Percentiles rank a stretch among this genome's conserved stretches.
phyloP scores from a whole-genome alignment of 2,113 vertebrate species.

The Alaudala cheleensis region DNA sequence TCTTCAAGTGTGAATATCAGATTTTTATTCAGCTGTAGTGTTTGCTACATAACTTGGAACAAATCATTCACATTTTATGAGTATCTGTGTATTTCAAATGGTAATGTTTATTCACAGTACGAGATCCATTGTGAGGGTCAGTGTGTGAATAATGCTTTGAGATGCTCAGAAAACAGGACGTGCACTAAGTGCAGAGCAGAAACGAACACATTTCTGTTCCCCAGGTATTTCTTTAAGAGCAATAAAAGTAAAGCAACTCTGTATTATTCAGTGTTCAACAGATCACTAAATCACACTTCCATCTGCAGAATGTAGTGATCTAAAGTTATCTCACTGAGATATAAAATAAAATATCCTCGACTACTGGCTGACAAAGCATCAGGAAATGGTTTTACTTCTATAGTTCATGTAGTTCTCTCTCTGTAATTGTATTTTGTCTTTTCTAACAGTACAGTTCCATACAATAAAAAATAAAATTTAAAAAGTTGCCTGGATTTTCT shows the following conservation, averaged over 20 bases:
- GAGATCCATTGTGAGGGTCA: background rate
- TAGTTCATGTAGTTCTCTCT: background rate
- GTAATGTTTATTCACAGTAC: background rate
- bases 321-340: background rate
- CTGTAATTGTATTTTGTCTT: background rate
- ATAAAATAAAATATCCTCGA: slow-evolving; percentile 4
- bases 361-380: background rate
- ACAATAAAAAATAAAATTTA: background rate
- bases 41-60: background rate
- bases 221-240: background rate
- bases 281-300: slow-evolving; percentile 15
- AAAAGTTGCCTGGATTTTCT: background rate
- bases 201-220: background rate
- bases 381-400: background rate
- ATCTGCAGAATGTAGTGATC: background rate
- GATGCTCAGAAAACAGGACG: background rate
- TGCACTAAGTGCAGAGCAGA: background rate
- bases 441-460: background rate
- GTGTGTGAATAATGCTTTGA: background rate
- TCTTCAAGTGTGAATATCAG: background rate
- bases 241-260: background rate
- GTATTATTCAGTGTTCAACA: background rate
- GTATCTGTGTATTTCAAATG: background rate
- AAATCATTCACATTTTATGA: background rate
- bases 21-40: background rate